Base-by-base conservation (phyloP, 2,888 invertebrate species). In the Tachina grossa region DNA sequence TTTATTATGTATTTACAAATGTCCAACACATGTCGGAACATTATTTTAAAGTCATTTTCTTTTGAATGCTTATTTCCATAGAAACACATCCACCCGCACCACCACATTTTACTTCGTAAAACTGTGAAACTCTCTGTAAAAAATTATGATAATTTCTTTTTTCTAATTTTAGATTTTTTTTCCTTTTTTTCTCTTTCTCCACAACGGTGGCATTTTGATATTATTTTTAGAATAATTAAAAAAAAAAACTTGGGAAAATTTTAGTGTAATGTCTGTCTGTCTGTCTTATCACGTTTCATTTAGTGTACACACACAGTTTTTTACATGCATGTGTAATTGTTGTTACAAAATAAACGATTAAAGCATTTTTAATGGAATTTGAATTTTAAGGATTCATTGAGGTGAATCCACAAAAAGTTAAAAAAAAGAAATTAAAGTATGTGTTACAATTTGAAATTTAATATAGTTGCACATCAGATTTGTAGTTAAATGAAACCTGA, bases 1-100 rank as follows among this genome's bases (percentile, higher is more conserved):
- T 31, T 31, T 31, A 31, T 84, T 61, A 6, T 65, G 78, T 78
- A 85, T 76, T 77, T 77, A 80, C 85, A 85, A 83, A 79, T 85
- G 79, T 79, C 76, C 76, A 83, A 83, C 85, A 85, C 79, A 85
- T 85, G 85, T 83, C 72, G 77, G 31, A 49, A 71, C 41, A 14
- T 3, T 45, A 59, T 72, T 39, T 31, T 6, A 57, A 65, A 74
- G 72, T 78, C 72, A 68, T 78, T 75, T 59, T 43, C n/a, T 55
- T 57, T 51, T n/a, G 8, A 63, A 75, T 63, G 63, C 43, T 41
- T 61, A 68, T 77, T 76, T 77, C 49, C 43, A 63, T 72, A 19
- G 69, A 66, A 68, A 71, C n/a, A 68, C 74, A 16, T 59, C 55
- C 69, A 16, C 68, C 55, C 69, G 59, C 69, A 66, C 61, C 31